Base-by-base conservation (phyloP, 2,888 invertebrate genomes). In the Drosophila kuntzei region DNA sequence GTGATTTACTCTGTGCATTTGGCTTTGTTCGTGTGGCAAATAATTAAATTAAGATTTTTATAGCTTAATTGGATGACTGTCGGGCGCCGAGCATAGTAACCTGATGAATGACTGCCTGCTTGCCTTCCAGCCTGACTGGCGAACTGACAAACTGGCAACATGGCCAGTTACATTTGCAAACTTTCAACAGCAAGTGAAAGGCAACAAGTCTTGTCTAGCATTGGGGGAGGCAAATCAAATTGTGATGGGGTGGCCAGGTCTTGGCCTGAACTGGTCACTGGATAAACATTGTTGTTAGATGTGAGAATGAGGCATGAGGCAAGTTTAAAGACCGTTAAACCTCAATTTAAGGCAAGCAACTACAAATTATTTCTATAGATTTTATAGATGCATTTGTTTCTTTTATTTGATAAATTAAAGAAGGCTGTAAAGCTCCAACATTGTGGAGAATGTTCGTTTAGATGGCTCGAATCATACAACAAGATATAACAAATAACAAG, bases 21-120 rank as follows among this genome's bases (percentile, higher is more conserved):
- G 68, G 59, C 71, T 81, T 76, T 85, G 79, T 81, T 76, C 79
- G 85, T 87, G 80, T 79, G 76, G 71, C 71, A 87, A 87, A 85
- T 85, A 83, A 85, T 83, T 83, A 87, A 87, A 85, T 83, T 87
- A 87, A 72, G 79, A 81, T 81, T 83, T 87, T 85, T 87, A 83
- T 87, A 72, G 82, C 83, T 83, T 83, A 83, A 83, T 83, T 83
- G 83, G 83, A 87, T 84, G 82, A 63, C 73, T 79, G 85, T 72
- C 82, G 83, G 77, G 59, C 59, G 77, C 32, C 59, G 55, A 51
- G 61, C 61, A 55, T 39, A 59, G 51, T 67, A 65, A 71, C 68
- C 72, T 71, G 84, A 83, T 73, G 86, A 83, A 86, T 67, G 80
- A 37, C 70, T 69, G 54, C 57, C 70, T 69, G 54, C 57, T 27